Percentiles rank a stretch among this genome's conserved stretches.
Evolutionary conservation across 2,888 invertebrate species (phyloP).

Genomic region (Cyrtodaria siliqua): DNA sequence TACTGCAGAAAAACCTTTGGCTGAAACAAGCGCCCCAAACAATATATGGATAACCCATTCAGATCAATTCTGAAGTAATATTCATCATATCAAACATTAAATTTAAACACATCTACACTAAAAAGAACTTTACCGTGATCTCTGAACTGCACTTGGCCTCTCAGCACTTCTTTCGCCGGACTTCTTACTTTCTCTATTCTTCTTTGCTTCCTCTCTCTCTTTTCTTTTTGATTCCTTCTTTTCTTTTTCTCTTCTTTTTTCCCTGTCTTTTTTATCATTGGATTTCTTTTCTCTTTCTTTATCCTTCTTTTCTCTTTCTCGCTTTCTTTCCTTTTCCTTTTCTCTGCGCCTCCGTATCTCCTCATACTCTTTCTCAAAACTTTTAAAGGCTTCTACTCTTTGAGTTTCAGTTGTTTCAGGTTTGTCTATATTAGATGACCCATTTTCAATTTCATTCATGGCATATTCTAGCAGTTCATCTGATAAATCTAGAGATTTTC

Average conservation of each 20-base stretch:
- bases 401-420: conserved; percentile 44
- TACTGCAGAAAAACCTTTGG: too few species aligned
- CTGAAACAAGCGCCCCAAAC: too few species aligned
- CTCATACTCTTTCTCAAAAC: conserved; percentile 55
- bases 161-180: conserved; percentile 29
- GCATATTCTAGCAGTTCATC: conserved; percentile 66
- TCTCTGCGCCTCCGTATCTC: conserved; percentile 52
- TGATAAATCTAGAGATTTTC: conserved; percentile 50
- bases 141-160: neutral
- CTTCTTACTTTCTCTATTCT: conserved; percentile 42
- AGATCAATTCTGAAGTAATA: too few species aligned
- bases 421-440: conserved; percentile 15
- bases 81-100: too few species aligned
- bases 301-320: conserved; percentile 39
- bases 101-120: too few species aligned
- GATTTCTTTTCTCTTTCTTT: conserved; percentile 30
- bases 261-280: conserved; percentile 52
- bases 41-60: too few species aligned
- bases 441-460: conserved; percentile 54
- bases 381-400: conserved; percentile 42
- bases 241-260: conserved; percentile 53
- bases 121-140: conserved; percentile 10
- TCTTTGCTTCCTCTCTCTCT: conserved; percentile 48
- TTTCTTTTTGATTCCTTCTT: conserved; percentile 51
- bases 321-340: conserved; percentile 53